Base-by-base conservation (phyloP, 30 jellyfish, hydroid and myxozoan species). In the Aurelia sp. region DNA sequence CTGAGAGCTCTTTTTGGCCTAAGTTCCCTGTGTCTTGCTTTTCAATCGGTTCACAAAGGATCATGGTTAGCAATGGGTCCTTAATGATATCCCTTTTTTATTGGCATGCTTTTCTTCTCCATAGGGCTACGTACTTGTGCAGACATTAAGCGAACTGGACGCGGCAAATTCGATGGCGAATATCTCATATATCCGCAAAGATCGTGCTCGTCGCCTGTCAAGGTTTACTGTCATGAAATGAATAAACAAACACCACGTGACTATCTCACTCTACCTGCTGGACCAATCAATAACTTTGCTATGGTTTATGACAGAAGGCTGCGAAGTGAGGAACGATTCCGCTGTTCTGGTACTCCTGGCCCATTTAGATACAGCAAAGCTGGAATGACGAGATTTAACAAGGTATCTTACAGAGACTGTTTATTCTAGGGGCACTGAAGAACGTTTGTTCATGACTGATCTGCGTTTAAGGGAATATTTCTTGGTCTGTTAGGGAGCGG, bases 161-260 rank as follows among this genome's bases (percentile, higher is more conserved):
- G 61, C 40, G 98, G 97, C n/a, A 71, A 72, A 44, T 59, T 66
- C 27, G 98, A 91, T 58, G 98, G 98, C 2, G 96, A 91, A 50
- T 91, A 91, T 73, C 85, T 91, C 23, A 73, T 91, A 20, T 76
- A 91, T 62, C 98, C 98, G 55, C 63, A 69, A 60, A 71, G 75
- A 60, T 52, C 90, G 4, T 91, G 98, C 87, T 51, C 92, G 19
- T 73, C 84, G 11, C 93, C 98, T 0, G 72, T 91, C 63, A 78
- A 79, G 50, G 90, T 91, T n/a, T 91, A 91, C 76, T 91, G 98
- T 64, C 96, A 91, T 86, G 98, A 87, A n/a, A 91, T 86, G 96
- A 52, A 84, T 19, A 16, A 53, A 33, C 57, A 22, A 13, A 18
- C 63, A 3, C 98, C 98, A 17, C 88, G 62, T 12, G 95, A 91